These are phyloP conservation scores for Pteropus alecto DNA, from an alignment of 2,113 vertebrate species.

Conservation along the genomic window DNA sequence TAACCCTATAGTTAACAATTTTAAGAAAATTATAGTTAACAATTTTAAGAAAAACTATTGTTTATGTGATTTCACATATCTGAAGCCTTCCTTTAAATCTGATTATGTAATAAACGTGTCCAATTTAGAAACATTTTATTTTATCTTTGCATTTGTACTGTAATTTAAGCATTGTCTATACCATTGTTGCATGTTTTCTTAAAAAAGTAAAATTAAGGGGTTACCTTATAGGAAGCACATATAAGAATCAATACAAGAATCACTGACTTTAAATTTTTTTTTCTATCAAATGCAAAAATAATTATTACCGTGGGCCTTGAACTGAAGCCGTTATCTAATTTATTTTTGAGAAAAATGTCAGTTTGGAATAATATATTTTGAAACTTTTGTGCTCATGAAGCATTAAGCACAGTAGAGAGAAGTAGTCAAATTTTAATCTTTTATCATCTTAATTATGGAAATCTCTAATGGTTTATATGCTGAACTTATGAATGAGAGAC, in stretches of 20 bases:
- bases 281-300: background rate
- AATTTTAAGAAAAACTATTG: background rate
- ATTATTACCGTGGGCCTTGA: background rate
- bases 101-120: background rate
- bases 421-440: background rate
- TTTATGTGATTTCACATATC: background rate
- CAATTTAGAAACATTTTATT: background rate
- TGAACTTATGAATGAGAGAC: background rate
- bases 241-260: background rate
- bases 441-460: conserved; percentile 14
- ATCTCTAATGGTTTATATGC: background rate
- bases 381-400: background rate
- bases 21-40: background rate
- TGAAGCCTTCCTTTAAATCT: background rate
- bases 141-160: background rate
- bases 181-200: background rate
- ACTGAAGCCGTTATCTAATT: background rate
- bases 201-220: background rate
- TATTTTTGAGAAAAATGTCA: background rate
- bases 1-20: background rate
- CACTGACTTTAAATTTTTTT: background rate
- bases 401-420: background rate
- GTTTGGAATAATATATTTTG: background rate
- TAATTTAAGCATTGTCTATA: background rate
- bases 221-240: background rate